A percentile compares a stretch with the other conserved stretches of the same genome.
phyloP scores from a whole-genome alignment of 2,888 invertebrate genomes.

The Anagyrus pseudococci region DNA sequence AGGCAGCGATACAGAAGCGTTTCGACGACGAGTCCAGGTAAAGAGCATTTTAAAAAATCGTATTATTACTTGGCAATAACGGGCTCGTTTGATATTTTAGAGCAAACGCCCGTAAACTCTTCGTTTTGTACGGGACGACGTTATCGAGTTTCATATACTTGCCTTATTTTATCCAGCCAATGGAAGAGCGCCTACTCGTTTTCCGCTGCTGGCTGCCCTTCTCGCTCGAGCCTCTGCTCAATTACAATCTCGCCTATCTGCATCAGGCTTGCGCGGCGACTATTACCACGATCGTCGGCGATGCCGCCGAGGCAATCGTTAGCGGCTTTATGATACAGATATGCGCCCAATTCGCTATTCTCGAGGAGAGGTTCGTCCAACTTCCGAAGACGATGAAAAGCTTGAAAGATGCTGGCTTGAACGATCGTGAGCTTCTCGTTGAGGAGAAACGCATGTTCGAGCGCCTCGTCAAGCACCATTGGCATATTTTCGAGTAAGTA shows the following conservation, averaged over 20 bases:
- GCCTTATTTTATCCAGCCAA: constrained; percentile 20
- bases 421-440: not conserved
- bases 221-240: constrained; percentile 6
- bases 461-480: constrained; percentile 20
- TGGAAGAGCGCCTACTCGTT: constrained; percentile 17
- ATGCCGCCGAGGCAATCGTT: constrained; percentile 24
- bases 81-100: too few species aligned
- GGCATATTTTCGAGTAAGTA: constrained; percentile 23
- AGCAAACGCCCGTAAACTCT: constrained; percentile 15
- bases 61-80: too few species aligned
- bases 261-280: constrained; percentile 18
- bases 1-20: constrained; percentile 20
- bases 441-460: constrained; percentile 5
- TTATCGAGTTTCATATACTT: constrained; percentile 14
- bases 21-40: constrained; percentile 18
- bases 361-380: constrained; percentile 23
- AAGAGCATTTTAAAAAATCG: too few species aligned
- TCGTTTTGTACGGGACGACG: constrained; percentile 9
- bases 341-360: constrained; percentile 26
- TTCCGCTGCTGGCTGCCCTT: constrained; percentile 29
- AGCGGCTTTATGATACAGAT: constrained; percentile 36
- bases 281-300: constrained; percentile 16
- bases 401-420: constrained; percentile 6
- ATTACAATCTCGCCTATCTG: constrained; percentile 19
- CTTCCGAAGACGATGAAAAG: constrained; percentile 9